A percentile compares a stretch with the other conserved stretches of the same genome.
Evolutionary conservation across 2,888 invertebrate species (phyloP).

Genomic region (Ptilodon capucinus): DNA sequence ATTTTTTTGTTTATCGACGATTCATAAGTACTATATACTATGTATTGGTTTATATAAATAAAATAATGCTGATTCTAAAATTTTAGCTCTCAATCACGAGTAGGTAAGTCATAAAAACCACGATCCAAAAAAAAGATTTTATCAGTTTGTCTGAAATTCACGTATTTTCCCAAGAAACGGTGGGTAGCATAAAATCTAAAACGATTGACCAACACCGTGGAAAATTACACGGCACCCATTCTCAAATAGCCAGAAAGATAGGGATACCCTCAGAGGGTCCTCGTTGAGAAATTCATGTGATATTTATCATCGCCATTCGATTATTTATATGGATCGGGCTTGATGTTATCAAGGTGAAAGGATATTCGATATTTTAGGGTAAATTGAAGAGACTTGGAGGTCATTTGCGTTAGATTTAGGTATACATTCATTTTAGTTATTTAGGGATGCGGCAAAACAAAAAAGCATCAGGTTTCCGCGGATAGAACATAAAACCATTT

Average conservation of each 20-base stretch:
- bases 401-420: slow-evolving; percentile 5
- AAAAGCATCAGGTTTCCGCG: no score
- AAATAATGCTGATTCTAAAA: no score
- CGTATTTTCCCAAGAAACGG: neutral
- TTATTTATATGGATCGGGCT: slow-evolving; percentile 26
- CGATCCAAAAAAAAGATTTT: no score
- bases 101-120: no score
- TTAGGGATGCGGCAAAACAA: no score
- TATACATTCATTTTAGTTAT: neutral
- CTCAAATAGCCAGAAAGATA: slow-evolving; percentile 41
- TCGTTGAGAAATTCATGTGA: slow-evolving; percentile 19
- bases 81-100: no score
- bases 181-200: slow-evolving; percentile 35
- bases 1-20: no score
- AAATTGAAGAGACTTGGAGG: neutral
- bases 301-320: slow-evolving; percentile 34
- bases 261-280: slow-evolving; percentile 30
- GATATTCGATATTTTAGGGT: slow-evolving; percentile 6
- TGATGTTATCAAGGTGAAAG: slow-evolving; percentile 15
- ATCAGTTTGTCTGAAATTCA: neutral
- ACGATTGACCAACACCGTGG: slow-evolving; percentile 42
- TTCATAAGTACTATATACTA: no score
- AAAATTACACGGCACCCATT: slow-evolving; percentile 48
- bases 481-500: no score
- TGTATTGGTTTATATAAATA: no score